Evolutionary conservation across 2,113 vertebrate genomes (phyloP).

Genomic region (Cochlearius cochlearius): DNA sequence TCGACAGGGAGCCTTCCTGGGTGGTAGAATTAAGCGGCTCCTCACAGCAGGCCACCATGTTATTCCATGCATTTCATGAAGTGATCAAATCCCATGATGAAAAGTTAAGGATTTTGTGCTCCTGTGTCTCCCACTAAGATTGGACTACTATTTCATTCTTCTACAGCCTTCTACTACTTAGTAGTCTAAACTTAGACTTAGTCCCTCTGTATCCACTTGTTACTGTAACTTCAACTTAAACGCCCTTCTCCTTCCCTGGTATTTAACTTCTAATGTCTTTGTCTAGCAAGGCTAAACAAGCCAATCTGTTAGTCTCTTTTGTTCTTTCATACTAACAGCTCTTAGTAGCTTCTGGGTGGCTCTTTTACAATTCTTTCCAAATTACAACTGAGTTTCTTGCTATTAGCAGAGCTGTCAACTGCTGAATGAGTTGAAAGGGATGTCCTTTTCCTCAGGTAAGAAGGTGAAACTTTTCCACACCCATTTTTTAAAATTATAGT

Average conservation of each 20-base stretch:
- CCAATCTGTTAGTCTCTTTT: neutral
- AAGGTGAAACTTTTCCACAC: neutral
- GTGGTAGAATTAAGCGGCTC: neutral
- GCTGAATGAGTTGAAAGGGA: neutral
- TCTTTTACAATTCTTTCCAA: neutral
- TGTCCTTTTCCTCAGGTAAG: neutral
- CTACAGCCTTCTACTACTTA: neutral
- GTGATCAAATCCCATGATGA: neutral
- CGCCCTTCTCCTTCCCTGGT: neutral
- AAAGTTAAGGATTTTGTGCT: neutral
- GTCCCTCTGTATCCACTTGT: neutral
- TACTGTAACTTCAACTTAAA: neutral
- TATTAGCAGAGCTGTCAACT: neutral
- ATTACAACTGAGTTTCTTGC: neutral
- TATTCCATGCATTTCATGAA: neutral
- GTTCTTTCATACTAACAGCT: neutral
- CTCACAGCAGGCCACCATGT: neutral
- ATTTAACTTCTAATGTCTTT: neutral
- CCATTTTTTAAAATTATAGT: neutral
- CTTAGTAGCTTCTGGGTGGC: neutral
- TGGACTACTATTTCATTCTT: neutral
- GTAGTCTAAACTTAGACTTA: neutral
- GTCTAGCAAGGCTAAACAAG: neutral
- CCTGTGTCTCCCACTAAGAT: neutral
- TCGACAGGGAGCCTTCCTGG: neutral